These are phyloP conservation scores for Stigmatopora nigra DNA, from an alignment of 2,113 vertebrate species.

Conservation along the genomic window DNA sequence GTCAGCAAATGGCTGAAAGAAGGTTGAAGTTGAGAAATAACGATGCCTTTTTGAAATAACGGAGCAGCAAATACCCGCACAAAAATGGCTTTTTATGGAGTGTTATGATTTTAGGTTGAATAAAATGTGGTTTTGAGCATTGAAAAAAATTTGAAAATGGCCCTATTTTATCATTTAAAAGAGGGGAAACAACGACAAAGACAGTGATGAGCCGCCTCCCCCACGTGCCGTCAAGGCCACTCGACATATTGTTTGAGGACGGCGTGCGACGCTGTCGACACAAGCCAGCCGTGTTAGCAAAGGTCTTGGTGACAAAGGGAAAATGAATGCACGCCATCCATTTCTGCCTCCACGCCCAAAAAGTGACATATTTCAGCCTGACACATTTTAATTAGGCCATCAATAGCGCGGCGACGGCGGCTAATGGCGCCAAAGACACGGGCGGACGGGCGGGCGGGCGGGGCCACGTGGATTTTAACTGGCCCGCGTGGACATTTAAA, in stretches of 20 bases:
- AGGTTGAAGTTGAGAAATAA: constrained; percentile 3
- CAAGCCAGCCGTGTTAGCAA: constrained; percentile 57
- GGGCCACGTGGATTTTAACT: constrained; percentile 42
- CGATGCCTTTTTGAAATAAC: neutral
- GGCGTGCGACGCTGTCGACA: constrained; percentile 23
- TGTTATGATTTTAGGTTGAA: too few relatives aligned
- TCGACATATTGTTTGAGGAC: constrained; percentile 52
- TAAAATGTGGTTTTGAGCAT: too few relatives aligned
- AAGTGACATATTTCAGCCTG: constrained; percentile 64
- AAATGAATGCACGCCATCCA: constrained; percentile 70
- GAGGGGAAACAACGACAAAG: too few relatives aligned
- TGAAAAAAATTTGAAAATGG: too few relatives aligned
- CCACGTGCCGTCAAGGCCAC: constrained; percentile 28
- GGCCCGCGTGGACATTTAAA: constrained; percentile 28
- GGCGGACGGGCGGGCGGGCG: constrained; percentile 36
- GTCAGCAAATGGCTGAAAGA: constrained; percentile 19
- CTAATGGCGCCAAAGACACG: constrained; percentile 63
- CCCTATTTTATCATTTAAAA: too few relatives aligned
- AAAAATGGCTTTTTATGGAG: too few relatives aligned
- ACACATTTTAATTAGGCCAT: constrained; percentile 72
- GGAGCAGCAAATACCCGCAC: neutral
- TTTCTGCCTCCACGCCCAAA: constrained; percentile 47
- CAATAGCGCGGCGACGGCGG: constrained; percentile 58
- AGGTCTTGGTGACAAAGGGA: constrained; percentile 62
- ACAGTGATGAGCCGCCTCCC: too few relatives aligned